phyloP scores from a whole-genome alignment of 1,140 invertebrate genomes.

The Ceratina australensis region DNA sequence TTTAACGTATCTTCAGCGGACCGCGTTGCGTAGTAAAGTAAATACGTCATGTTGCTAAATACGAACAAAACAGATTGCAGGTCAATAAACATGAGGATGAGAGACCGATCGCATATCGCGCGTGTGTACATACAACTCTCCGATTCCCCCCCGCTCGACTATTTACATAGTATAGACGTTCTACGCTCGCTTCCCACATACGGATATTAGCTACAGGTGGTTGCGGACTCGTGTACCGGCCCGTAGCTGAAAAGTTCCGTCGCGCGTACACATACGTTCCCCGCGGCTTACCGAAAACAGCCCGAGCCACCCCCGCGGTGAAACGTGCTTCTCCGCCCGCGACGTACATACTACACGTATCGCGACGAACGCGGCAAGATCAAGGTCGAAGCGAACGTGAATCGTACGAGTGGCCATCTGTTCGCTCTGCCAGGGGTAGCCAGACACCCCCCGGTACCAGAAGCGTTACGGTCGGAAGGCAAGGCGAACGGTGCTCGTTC shows the following conservation, averaged over 20 bases:
- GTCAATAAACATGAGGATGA: conserved; percentile 5
- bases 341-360: neutral
- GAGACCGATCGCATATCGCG: neutral
- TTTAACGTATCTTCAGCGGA: conserved; percentile 20
- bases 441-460: neutral
- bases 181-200: neutral
- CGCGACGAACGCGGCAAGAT: conserved; percentile 19
- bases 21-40: conserved; percentile 19
- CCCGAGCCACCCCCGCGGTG: neutral
- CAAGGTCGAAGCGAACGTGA: conserved; percentile 5
- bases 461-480: neutral
- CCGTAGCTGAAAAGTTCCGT: neutral
- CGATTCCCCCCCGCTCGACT: neutral
- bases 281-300: neutral
- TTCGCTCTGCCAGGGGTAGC: conserved; percentile 1
- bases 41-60: conserved; percentile 36
- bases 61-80: conserved; percentile 16
- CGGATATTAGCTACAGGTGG: conserved; percentile 19
- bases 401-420: neutral
- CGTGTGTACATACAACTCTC: neutral
- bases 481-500: too few relatives aligned
- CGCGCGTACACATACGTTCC: neutral
- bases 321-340: neutral
- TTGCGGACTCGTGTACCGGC: neutral
- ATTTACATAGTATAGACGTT: neutral